Evolutionary conservation across 2,113 vertebrate genomes (phyloP).

Genomic region (Pleuronectes platessa): DNA sequence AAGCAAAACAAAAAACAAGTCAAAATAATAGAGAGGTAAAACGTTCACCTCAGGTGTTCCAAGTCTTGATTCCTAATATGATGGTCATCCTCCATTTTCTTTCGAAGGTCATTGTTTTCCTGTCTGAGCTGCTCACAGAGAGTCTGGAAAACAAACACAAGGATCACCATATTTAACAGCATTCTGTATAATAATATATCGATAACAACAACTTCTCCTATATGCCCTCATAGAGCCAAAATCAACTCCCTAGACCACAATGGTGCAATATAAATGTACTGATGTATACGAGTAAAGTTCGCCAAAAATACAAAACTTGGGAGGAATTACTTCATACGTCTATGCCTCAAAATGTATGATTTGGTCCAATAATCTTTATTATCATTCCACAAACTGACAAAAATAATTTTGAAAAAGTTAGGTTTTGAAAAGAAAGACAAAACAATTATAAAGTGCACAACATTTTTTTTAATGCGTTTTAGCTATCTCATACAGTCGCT

Average conservation of each 20-base stretch:
- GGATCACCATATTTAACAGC: neutral
- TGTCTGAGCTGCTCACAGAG: conserved; percentile 94
- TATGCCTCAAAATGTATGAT: too few relatives aligned
- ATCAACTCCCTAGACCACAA: neutral
- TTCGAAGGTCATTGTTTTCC: conserved; percentile 93
- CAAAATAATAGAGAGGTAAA: conserved; percentile 27
- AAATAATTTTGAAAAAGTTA: too few relatives aligned
- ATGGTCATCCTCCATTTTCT: conserved; percentile 94
- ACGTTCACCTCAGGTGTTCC: conserved; percentile 89
- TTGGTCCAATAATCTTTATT: too few relatives aligned
- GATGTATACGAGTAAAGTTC: too few relatives aligned
- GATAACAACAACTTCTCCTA: neutral
- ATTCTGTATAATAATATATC: neutral
- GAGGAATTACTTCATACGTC: too few relatives aligned
- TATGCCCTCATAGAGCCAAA: neutral
- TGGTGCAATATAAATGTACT: too few relatives aligned
- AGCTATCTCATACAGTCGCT: too few relatives aligned
- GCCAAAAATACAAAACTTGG: too few relatives aligned
- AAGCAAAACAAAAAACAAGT: conserved; percentile 11
- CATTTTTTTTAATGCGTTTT: too few relatives aligned
- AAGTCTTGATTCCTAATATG: conserved; percentile 92
- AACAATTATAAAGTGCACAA: too few relatives aligned
- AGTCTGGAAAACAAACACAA: conserved; percentile 78
- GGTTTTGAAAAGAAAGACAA: too few relatives aligned
- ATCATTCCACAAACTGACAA: too few relatives aligned